phyloP scores from a whole-genome alignment of 2,888 invertebrate species.

The Pandemis heparana region DNA sequence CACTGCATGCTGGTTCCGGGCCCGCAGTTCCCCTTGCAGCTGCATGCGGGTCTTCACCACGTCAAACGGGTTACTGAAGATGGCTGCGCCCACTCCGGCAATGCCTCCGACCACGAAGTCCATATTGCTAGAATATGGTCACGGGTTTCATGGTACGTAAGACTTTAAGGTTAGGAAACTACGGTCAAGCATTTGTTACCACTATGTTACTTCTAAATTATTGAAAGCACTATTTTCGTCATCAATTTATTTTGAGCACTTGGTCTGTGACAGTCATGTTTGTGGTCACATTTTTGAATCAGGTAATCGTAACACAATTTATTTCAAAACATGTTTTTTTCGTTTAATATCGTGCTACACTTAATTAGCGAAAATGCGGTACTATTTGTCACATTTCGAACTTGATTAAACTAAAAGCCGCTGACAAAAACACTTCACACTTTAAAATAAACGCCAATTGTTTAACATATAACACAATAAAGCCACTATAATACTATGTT shows the following conservation, averaged over 20 bases:
- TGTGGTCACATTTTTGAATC: neutral
- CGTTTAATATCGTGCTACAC: neutral
- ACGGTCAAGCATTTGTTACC: neutral
- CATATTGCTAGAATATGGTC: conserved; percentile 72
- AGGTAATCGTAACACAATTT: neutral
- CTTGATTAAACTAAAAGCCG: neutral
- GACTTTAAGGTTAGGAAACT: conserved; percentile 6
- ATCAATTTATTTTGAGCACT: neutral
- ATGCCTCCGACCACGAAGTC: conserved; percentile 92
- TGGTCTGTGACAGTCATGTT: neutral
- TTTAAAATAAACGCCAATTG: neutral
- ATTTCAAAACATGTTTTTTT: neutral
- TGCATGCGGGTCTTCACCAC: conserved; percentile 96
- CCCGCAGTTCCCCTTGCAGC: conserved; percentile 92
- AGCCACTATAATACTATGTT: conserved; percentile 1
- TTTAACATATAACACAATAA: neutral
- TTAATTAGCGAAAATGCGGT: neutral
- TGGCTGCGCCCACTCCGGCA: conserved; percentile 91
- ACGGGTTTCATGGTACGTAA: conserved; percentile 28
- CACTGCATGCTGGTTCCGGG: conserved; percentile 86
- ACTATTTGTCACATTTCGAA: neutral
- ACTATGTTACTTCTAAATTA: neutral
- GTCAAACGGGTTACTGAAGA: conserved; percentile 95
- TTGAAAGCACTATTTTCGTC: neutral
- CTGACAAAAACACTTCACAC: neutral